Evolutionary conservation across 2,888 invertebrate species (phyloP).

Genomic region (Halocaridina rubra): DNA sequence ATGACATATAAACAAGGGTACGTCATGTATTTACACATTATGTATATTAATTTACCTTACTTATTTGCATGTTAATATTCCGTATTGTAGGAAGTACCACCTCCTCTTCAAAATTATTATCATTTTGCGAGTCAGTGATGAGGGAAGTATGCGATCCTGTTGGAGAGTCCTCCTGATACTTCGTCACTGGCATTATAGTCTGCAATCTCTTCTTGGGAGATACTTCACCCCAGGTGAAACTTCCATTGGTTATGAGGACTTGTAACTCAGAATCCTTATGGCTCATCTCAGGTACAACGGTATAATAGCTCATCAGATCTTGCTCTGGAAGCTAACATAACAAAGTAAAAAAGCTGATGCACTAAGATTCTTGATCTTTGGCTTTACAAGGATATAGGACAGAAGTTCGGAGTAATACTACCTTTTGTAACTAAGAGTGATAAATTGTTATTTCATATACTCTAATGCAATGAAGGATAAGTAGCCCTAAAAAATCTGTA

Average conservation of each 20-base stretch:
- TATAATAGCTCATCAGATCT: slow-evolving; percentile 48
- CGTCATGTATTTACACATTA: too few species aligned
- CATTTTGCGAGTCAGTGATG: slow-evolving; percentile 3
- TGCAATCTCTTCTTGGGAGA: not conserved
- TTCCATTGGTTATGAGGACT: slow-evolving; percentile 32
- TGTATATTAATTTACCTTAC: slow-evolving; percentile 22
- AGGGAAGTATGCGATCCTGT: not conserved
- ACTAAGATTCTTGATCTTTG: too few species aligned
- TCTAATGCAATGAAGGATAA: too few species aligned
- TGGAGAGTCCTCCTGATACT: not conserved
- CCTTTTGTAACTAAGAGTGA: too few species aligned
- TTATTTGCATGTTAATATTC: slow-evolving; percentile 14
- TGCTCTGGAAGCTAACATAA: slow-evolving; percentile 71
- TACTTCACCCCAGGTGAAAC: slow-evolving; percentile 36
- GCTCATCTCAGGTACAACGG: slow-evolving; percentile 50
- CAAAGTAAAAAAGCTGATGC: too few species aligned
- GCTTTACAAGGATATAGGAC: too few species aligned
- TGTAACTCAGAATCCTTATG: slow-evolving; percentile 46
- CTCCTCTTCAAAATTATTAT: not conserved
- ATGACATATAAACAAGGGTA: too few species aligned
- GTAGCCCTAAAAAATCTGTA: too few species aligned
- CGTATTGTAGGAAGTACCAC: slow-evolving; percentile 7
- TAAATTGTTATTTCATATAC: too few species aligned
- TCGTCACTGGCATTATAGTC: too few species aligned
- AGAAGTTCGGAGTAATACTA: too few species aligned